Base-by-base conservation (phyloP, 2,888 invertebrate species). In the Endotricha flammealis region DNA sequence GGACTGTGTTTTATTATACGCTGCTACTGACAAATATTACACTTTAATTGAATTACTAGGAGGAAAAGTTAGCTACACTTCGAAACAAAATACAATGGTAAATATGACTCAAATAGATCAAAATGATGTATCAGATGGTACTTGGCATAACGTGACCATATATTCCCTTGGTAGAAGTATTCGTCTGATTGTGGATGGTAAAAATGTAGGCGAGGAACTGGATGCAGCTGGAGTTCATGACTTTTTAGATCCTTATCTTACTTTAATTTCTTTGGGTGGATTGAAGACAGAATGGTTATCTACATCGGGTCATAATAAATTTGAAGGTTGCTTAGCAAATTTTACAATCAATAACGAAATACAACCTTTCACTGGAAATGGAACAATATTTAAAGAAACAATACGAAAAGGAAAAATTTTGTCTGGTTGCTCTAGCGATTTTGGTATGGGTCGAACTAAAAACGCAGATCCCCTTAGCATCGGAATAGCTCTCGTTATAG, bases 401-500 rank as follows among this genome's bases (percentile, higher is more conserved):
- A 53, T 90, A 0, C 88, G 89, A 28, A 90, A 90, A 56, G 96
- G 96, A 12, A 93, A 93, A 72, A 90, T 95, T 9, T 81, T 88
- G 28, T 81, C 81, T 35, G 95, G 95, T 9, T 97, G 97, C 64
- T 90, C 90, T 41, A 93, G 91, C 32, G 90, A 91, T 3, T 89
- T 93, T 39, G 94, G 93, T 12, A 90, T 93, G 22, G 94, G 94
- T 13, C 90, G 92, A 1, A 91, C 92, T 0, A 91, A 93, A 48
- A 92, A 92, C 3, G 92, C 95, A 2, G 95, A 95, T 79, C 96
- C 96, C 0, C 83, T 98, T 5, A 95, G 95, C 59, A 95, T 97
- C 43, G 98, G 97, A 35, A 93, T 98, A 39, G 97, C 97, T 1
- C 86, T 98, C 17, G 96, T 98, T 11, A 95, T 97, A 44, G 95